Percentiles rank a stretch among this genome's conserved stretches.
Conservation (phyloP, 1,140 invertebrate genomes). For the Sycobia sp. region DNA sequence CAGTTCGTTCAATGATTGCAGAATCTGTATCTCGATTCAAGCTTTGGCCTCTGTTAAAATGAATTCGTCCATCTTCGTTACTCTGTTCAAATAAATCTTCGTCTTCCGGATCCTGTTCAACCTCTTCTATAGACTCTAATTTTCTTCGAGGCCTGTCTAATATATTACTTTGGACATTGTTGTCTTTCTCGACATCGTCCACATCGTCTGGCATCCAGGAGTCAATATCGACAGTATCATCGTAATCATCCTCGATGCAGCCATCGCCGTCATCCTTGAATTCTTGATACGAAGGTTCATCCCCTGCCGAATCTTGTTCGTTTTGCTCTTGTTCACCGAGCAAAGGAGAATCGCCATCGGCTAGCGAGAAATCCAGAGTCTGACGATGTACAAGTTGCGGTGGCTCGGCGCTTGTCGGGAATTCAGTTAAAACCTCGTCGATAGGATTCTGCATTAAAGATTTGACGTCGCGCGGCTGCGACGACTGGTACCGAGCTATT, state of each 20-base stretch:
- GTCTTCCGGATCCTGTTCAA: background rate
- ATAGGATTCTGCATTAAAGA: background rate
- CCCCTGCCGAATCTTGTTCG: background rate
- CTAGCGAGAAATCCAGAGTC: background rate
- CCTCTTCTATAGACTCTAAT: slow-evolving; percentile 27
- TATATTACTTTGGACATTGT: slow-evolving; percentile 4
- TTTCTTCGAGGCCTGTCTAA: background rate
- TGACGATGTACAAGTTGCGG: background rate
- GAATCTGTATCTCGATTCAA: too few relatives aligned
- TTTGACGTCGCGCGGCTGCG: background rate
- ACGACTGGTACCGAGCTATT: background rate
- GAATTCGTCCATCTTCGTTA: background rate
- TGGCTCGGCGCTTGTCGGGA: background rate
- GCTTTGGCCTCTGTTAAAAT: background rate
- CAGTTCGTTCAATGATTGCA: too few relatives aligned
- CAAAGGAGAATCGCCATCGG: background rate
- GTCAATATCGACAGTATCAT: slow-evolving; percentile 29
- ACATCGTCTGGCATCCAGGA: slow-evolving; percentile 28
- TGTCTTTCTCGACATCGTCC: slow-evolving; percentile 33
- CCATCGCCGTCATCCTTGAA: slow-evolving; percentile 13
- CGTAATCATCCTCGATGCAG: slow-evolving; percentile 27
- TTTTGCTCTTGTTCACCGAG: background rate
- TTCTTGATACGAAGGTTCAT: background rate
- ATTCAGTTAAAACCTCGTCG: background rate
- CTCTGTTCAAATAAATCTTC: too few relatives aligned